Evolutionary conservation across 2,888 invertebrate species (phyloP), one percentile per base, ranked within the genome.

Genomic region (Coelinius sp.): DNA sequence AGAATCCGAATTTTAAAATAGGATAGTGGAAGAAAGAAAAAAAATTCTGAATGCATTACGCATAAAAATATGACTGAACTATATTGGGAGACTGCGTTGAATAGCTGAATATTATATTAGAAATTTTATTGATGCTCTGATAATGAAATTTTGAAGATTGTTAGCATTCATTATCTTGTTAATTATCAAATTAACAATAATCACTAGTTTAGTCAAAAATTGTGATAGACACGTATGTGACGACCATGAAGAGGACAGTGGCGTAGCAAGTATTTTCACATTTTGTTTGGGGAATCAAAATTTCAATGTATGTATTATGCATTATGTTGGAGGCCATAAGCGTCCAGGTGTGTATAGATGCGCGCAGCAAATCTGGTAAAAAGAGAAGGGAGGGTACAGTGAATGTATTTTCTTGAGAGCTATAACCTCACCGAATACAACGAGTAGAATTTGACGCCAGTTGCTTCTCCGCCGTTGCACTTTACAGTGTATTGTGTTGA

Each of bases 341-440:
- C 53, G 53, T 27, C 53, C 24, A 25, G 56, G 31, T 56, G 25
- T 12, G 25, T n/a, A 53, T 14, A 24, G 31, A 56, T 6, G 8
- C n/a, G 10, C 14, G 31, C n/a, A n/a, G 31, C 17, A 22, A 41
- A 24, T 22, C 12, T 41, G n/a, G 41, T 10, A 22, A 20, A 38
- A 22, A 46, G 68, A 17, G 56, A 66, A 66, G 66, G 31, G 27
- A 59, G 46, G 49, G 31, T 17, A 44, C 35, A 44, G 65, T 46
- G 70, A 71, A 56, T 66, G 53, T 63, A 17, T 56, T 41, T 63
- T 65, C 41, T 56, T 31, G 59, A 71, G 70, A 59, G 59, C 27
- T 52, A 52, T 70, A 46, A 59, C 65, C 66, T 71, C 70, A 66
- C 82, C 90, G 91, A 86, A 89, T n/a, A 90, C 77, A 88, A 75